phyloP scores from a whole-genome alignment of 1,140 invertebrate species.

The Listronotus oregonensis region DNA sequence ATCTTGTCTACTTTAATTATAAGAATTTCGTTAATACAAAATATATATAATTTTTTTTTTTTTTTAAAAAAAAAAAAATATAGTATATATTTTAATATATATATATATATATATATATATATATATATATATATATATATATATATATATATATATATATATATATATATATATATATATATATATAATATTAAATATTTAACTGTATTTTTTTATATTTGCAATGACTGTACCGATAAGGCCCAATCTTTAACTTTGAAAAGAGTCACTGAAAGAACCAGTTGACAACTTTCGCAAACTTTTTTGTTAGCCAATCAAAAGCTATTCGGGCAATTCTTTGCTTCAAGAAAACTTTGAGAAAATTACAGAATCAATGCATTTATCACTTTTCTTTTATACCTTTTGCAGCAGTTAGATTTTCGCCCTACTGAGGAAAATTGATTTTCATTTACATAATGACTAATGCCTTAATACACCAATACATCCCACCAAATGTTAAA shows the following conservation, averaged over 20 bases:
- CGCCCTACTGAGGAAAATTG: constrained; percentile 4
- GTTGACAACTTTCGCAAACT: constrained; percentile 53
- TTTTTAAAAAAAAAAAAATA: no score
- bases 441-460: background rate
- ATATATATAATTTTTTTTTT: no score
- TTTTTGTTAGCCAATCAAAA: constrained; percentile 54
- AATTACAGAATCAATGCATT: constrained; percentile 49
- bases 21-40: no score
- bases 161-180: no score
- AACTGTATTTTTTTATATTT: constrained; percentile 8
- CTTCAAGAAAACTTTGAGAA: constrained; percentile 43
- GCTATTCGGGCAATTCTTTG: constrained; percentile 52
- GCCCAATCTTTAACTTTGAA: constrained; percentile 33
- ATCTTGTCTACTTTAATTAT: no score
- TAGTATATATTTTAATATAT: no score
- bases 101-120: no score
- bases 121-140: no score
- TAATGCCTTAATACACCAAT: no score
- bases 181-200: no score
- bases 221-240: constrained; percentile 34
- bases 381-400: constrained; percentile 36
- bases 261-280: constrained; percentile 39
- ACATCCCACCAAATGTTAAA: no score
- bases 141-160: no score
- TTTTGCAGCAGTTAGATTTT: constrained; percentile 38